These are phyloP conservation scores for Macrocentrus cingulum DNA, from an alignment of 1,140 invertebrate genomes.

Conservation along the genomic window DNA sequence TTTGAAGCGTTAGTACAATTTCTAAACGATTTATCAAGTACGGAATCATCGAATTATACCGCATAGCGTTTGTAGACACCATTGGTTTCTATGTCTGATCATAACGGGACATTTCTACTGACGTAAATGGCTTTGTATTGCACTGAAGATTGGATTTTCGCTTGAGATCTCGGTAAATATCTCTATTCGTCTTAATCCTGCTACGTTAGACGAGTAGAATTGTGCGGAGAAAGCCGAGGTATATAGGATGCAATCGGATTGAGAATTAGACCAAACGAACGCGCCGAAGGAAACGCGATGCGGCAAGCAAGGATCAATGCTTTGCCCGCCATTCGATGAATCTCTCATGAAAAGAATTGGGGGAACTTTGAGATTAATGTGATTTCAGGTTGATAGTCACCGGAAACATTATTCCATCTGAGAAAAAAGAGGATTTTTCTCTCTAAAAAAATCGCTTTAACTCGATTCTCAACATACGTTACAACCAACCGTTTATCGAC, in stretches of 20 bases:
- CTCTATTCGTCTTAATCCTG: too few relatives aligned
- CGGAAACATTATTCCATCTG: conserved; percentile 11
- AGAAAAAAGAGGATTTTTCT: too few relatives aligned
- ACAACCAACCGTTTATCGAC: too few relatives aligned
- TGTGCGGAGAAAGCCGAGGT: not conserved
- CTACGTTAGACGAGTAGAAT: too few relatives aligned
- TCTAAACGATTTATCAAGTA: too few relatives aligned
- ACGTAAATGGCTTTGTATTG: too few relatives aligned
- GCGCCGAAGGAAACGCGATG: conserved; percentile 3
- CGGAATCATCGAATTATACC: not conserved
- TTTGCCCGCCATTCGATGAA: conserved; percentile 15
- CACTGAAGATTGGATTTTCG: too few relatives aligned
- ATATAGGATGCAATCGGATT: conserved; percentile 10
- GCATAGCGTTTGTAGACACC: not conserved
- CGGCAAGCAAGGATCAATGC: conserved; percentile 16
- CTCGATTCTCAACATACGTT: too few relatives aligned
- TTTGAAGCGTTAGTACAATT: conserved; percentile 47
- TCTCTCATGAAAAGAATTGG: not conserved
- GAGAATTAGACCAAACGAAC: conserved; percentile 7
- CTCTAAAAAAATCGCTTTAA: too few relatives aligned
- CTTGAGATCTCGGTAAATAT: too few relatives aligned
- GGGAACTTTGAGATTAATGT: conserved; percentile 20
- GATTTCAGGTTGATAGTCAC: conserved; percentile 10
- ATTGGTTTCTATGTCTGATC: too few relatives aligned
- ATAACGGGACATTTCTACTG: not conserved